Evolutionary conservation across 2,888 invertebrate genomes (phyloP).

Genomic region (Erebia ligea): DNA sequence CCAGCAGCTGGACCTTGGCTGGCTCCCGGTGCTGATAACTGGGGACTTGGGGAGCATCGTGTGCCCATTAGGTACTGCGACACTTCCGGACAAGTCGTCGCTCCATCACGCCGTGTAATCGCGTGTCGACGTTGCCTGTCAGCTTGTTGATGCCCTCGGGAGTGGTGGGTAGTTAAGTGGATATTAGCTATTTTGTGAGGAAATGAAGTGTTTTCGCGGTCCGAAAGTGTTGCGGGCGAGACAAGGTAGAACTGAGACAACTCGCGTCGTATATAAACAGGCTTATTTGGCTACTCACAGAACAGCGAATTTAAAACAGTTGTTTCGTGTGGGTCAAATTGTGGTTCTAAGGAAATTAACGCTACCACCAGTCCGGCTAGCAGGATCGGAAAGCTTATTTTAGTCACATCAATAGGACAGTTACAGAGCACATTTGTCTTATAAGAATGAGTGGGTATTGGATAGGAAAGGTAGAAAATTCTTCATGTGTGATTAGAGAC

Average conservation of each 20-base stretch:
- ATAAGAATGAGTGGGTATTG: too few species aligned
- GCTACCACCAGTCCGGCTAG: too few species aligned
- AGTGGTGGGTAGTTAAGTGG: neutral
- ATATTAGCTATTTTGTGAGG: neutral
- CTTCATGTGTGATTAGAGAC: neutral
- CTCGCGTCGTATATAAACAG: too few species aligned
- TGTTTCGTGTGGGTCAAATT: too few species aligned
- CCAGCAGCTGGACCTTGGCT: conserved; percentile 37
- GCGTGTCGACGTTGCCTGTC: neutral
- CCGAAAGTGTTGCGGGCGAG: neutral
- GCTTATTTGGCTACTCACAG: too few species aligned
- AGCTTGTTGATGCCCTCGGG: neutral
- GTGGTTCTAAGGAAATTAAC: too few species aligned
- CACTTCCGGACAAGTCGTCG: neutral
- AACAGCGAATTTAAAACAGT: too few species aligned
- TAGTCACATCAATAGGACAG: too few species aligned
- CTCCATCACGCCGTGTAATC: neutral
- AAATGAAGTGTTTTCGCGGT: neutral
- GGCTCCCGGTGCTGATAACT: conserved; percentile 19
- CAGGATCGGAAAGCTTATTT: too few species aligned
- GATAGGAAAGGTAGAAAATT: too few species aligned
- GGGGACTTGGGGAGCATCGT: conserved; percentile 21
- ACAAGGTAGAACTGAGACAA: neutral
- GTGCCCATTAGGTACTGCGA: conserved; percentile 16
- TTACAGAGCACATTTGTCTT: too few species aligned